phyloP scores from a whole-genome alignment of 2,113 vertebrate species.

The Lycaon pictus region DNA sequence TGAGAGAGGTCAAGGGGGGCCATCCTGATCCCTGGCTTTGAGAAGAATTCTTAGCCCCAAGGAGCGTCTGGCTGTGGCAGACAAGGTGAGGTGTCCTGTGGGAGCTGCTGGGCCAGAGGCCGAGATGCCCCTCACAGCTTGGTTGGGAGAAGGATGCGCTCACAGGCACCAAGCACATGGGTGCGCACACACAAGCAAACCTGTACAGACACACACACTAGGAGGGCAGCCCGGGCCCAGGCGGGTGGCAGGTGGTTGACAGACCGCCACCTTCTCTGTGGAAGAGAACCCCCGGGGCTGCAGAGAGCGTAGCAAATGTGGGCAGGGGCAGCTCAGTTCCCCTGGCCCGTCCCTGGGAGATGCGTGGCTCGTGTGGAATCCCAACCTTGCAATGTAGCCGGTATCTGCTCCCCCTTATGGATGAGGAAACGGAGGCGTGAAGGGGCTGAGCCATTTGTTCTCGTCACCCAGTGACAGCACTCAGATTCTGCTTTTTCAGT shows the following conservation, averaged over 20 bases:
- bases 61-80: rapidly evolving
- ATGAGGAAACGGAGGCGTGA: background rate
- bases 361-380: rapidly evolving
- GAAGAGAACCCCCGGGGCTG: background rate
- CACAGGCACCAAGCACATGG: rapidly evolving
- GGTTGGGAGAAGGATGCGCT: background rate
- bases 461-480: background rate
- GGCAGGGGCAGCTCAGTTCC: background rate
- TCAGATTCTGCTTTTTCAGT: too few species aligned
- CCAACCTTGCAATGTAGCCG: background rate
- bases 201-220: rapidly evolving
- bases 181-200: background rate
- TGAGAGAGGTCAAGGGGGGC: background rate
- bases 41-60: background rate
- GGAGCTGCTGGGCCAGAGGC: background rate
- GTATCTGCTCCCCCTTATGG: background rate
- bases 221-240: background rate
- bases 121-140: background rate
- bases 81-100: background rate
- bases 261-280: rapidly evolving
- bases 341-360: background rate
- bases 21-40: background rate
- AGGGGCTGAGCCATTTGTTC: background rate
- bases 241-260: background rate
- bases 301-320: background rate